Evolutionary conservation across 1,140 invertebrate species (phyloP).

Genomic region (Spodoptera litura): DNA sequence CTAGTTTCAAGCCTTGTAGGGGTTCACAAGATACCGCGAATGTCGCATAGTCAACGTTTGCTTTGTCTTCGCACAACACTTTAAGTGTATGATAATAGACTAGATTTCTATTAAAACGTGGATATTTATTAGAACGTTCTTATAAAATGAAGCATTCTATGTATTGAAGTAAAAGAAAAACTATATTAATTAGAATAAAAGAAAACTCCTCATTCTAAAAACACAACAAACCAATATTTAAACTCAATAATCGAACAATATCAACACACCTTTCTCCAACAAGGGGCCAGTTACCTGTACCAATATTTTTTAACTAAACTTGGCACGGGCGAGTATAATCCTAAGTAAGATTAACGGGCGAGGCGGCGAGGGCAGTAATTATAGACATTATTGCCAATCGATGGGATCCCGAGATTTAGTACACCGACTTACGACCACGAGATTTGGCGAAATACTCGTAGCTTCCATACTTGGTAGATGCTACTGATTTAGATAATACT

Average conservation of each 20-base stretch:
- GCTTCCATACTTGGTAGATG: not conserved
- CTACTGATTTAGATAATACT: not conserved
- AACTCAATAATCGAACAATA: conserved; percentile 16
- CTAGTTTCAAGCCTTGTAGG: no score
- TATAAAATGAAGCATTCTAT: no score
- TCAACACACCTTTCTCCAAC: conserved; percentile 18
- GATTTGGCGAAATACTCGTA: conserved; percentile 26
- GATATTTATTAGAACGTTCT: no score
- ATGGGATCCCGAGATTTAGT: conserved; percentile 60
- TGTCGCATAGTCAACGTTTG: no score
- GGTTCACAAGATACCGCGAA: no score
- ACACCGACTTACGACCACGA: conserved; percentile 36
- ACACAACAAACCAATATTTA: conserved; percentile 18
- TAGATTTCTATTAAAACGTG: no score
- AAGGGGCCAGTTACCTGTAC: conserved; percentile 42
- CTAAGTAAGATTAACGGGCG: conserved; percentile 68
- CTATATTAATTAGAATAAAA: not conserved
- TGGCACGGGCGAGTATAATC: conserved; percentile 61
- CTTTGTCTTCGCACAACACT: no score
- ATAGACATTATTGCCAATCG: conserved; percentile 64
- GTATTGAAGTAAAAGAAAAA: not conserved
- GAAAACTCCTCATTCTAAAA: not conserved
- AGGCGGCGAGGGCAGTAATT: conserved; percentile 60
- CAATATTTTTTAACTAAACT: conserved; percentile 68
- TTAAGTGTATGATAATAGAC: no score